phyloP scores from a whole-genome alignment of 2,113 vertebrate genomes.

The Danio rerio region DNA sequence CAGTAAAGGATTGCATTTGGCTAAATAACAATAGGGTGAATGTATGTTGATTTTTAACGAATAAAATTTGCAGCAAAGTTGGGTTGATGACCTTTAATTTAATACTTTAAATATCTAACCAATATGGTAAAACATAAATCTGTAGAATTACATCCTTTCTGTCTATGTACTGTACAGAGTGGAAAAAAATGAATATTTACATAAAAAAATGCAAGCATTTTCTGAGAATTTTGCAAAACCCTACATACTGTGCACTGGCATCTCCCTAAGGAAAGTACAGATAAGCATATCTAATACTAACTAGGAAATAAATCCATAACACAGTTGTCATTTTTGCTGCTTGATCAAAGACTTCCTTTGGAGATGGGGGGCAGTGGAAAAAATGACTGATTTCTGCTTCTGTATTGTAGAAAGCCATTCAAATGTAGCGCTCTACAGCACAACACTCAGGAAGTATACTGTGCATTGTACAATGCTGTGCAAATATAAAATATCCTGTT shows the following conservation, averaged over 20 bases:
- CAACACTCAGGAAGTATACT: neutral
- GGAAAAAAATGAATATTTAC: slow-evolving; percentile 59
- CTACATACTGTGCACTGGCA: slow-evolving; percentile 2
- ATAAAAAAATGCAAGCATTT: slow-evolving; percentile 53
- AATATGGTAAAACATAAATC: slow-evolving; percentile 47
- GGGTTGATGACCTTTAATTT: slow-evolving; percentile 19
- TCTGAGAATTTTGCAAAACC: slow-evolving; percentile 45
- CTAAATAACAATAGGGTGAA: neutral
- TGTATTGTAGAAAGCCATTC: slow-evolving; percentile 6
- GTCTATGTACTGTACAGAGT: slow-evolving; percentile 55
- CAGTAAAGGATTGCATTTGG: slow-evolving; percentile 15
- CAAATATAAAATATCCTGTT: neutral
- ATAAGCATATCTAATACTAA: slow-evolving; percentile 19
- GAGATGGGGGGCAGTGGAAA: slow-evolving; percentile 10
- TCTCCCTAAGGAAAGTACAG: slow-evolving; percentile 26
- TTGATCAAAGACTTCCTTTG: slow-evolving; percentile 12
- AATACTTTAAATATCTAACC: slow-evolving; percentile 36
- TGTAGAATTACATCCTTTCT: slow-evolving; percentile 54
- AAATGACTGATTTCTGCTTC: slow-evolving; percentile 12
- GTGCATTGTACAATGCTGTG: slow-evolving; percentile 26
- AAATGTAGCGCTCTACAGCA: slow-evolving; percentile 23
- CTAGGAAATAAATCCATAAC: slow-evolving; percentile 35
- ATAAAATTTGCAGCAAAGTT: slow-evolving; percentile 36
- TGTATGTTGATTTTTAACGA: neutral
- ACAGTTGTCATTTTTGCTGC: slow-evolving; percentile 28